Conservation (phyloP, 2,888 invertebrate species). For the Phyto melanocephala region DNA sequence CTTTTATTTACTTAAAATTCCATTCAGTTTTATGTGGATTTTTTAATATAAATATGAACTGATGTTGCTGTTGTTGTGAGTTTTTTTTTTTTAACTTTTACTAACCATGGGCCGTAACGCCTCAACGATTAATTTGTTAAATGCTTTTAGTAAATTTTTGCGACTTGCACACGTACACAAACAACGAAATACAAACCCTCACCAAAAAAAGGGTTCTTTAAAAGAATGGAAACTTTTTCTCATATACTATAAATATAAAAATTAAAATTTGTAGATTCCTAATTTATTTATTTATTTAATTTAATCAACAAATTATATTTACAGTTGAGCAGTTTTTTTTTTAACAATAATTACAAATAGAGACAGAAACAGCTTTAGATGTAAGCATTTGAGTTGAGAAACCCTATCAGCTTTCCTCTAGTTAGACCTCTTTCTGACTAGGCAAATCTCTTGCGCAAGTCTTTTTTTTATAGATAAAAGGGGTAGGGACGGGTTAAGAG, state of each 20-base stretch:
- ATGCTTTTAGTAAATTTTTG: constrained; percentile 37
- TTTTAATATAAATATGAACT: neutral
- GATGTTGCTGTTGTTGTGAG: neutral
- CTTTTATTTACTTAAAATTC: constrained; percentile 14
- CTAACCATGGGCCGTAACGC: constrained; percentile 64
- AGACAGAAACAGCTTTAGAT: too few species aligned
- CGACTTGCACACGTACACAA: constrained; percentile 12
- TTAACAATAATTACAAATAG: too few species aligned
- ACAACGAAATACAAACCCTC: neutral
- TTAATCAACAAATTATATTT: too few species aligned
- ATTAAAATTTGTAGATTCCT: too few species aligned
- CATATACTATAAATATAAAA: neutral
- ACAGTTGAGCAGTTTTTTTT: too few species aligned
- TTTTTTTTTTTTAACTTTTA: constrained; percentile 12
- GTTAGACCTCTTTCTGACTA: too few species aligned
- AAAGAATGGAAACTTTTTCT: neutral
- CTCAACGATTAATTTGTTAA: constrained; percentile 67
- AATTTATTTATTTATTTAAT: too few species aligned
- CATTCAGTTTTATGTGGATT: constrained; percentile 3
- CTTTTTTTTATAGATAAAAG: too few species aligned
- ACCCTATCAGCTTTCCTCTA: too few species aligned
- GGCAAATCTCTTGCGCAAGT: too few species aligned
- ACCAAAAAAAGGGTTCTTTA: neutral
- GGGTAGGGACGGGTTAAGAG: too few species aligned
- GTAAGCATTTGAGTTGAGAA: too few species aligned